Base-by-base conservation (phyloP, 2,797 vertebrate genomes). In the Enteromius paludinosus region DNA sequence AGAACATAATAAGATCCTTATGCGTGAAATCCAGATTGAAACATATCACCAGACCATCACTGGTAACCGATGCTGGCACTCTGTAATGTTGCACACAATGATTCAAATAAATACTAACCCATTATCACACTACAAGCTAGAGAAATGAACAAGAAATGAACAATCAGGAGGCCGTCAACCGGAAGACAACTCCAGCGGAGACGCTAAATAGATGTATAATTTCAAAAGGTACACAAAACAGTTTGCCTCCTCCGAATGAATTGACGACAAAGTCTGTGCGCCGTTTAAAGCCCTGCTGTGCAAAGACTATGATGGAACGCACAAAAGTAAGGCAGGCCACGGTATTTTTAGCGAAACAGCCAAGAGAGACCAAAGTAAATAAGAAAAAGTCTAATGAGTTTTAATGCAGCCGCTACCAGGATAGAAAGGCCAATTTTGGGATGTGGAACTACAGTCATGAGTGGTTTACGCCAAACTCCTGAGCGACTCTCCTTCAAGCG, bases 261-360 rank as follows among this genome's bases (percentile, higher is more conserved):
- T 87, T 90, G 78, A 47, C 84, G 41, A 45, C 83, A 86, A 35
- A 18, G 75, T 77, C 65, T 33, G 66, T 14, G 47, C 61, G 3
- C 12, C n/a, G 75, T 65, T 77, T 61, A 49, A 62, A 43, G 84
- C 88, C 92, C 90, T 85, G 87, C 91, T 91, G 93, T 85, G 92
- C 89, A 62, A 83, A 93, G 91, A 92, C 90, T 91, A 90, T 93
- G 90, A 93, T 86, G 87, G 90, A 92, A 93, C 86, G 88, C 86
- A 87, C 87, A 90, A 92, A 94, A 94, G 93, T 94, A 94, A 94
- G 93, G 93, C 93, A 95, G 94, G 94, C 91, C 93, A 93, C 18
- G 91, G 89, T 94, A 93, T 94, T 95, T 95, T 95, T 94, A 94
- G 93, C 90, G 71, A 92, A 90, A 92, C 91, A 84, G 92, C 92